Evolutionary conservation across 2,113 vertebrate genomes (phyloP), one percentile per base, ranked within the genome.

Genomic region (Neoarius graeffei): DNA sequence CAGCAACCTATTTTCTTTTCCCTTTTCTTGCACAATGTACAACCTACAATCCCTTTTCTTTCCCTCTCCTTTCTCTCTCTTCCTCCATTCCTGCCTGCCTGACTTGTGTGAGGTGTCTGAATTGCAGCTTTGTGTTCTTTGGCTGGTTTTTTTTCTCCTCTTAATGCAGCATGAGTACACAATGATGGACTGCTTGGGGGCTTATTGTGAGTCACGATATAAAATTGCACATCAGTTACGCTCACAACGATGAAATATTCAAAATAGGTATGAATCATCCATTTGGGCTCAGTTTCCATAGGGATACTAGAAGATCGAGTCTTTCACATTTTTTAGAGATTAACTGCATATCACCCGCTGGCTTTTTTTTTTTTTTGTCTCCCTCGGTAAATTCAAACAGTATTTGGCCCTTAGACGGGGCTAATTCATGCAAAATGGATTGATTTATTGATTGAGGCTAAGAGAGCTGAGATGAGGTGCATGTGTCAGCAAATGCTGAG

Each of bases 271-370:
- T 10, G 27, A 52, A 64, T 86, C 59, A 64, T 62, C 42, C 15
- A 59, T 30, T 66, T 35, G 8, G 19, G 25, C 48, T 48, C 60
- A 79, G 74, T 86, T 86, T 79, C 85, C 76, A 56, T 69, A 80
- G 85, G 48, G 20, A 66, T 86, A 56, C 59, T 17, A 2, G 57
- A 74, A 57, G 17, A 60, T 74, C 9, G 23, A 20, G 48, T 42
- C n/a, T 19, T 50, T 66, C 25, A 5, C 35, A 15, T 62, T 82
- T 82, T 82, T 60, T 60, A 48, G 66, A 80, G 60, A 86, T 86
- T 66, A 66, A 56, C 25, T 56, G 60, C 25, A 48, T 11, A 80
- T 73, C 20, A 48, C 56, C 56, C 13, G 5, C 8, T 48, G 52
- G 27, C 59, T 25, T 50, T 48, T 14, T 42, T 19, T 60, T 64